Evolutionary conservation across 1,140 invertebrate species (phyloP), one percentile per base, ranked within the genome.

Genomic region (Pogonomyrmex barbatus): DNA sequence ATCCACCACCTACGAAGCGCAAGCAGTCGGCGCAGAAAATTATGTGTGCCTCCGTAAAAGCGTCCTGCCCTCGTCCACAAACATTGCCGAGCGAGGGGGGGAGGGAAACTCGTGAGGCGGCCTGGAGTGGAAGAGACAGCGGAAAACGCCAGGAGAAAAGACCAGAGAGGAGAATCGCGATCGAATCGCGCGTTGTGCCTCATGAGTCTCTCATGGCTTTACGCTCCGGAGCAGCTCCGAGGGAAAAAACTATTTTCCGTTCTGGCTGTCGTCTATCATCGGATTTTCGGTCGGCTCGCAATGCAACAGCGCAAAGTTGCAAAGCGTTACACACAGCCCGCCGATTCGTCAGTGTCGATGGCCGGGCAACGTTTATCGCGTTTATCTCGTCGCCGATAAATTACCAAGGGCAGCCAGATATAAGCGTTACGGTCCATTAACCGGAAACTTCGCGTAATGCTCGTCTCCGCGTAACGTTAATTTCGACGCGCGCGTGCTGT

Each of bases 131-230:
- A 24, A 39, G 54, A 17, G 17, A 60, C 10, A 54, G 70, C n/a
- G 63, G 14, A 17, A 54, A n/a, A 50, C 17, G 24, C 60, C 42
- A 24, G 54, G 5, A 17, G 47, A 24, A 5, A 77, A 30, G 33
- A 24, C 6, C 14, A 14, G 8, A 30, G 2, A 17, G 8, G 30
- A 78, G 1, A 33, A 24, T 47, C 14, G 42, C 24, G 17, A 33
- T 71, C 77, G 47, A 56, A 30, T 71, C 33, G 82, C 70, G 83
- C 60, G 24, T 24, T 76, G 88, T 84, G 86, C 67, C 86, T 87
- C 85, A 68, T 85, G 87, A 92, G 90, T 92, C 89, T 92, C 89
- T 88, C 89, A 24, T 24, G 90, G 85, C 87, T 92, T 92, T 90
- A 87, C 91, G 88, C 86, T 89, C 24, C 89, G 90, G 88, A 78